A percentile compares a stretch with the other conserved stretches of the same genome.
These are phyloP conservation scores for Channa striata DNA, from an alignment of 2,797 vertebrate species.

Conservation along the genomic window DNA sequence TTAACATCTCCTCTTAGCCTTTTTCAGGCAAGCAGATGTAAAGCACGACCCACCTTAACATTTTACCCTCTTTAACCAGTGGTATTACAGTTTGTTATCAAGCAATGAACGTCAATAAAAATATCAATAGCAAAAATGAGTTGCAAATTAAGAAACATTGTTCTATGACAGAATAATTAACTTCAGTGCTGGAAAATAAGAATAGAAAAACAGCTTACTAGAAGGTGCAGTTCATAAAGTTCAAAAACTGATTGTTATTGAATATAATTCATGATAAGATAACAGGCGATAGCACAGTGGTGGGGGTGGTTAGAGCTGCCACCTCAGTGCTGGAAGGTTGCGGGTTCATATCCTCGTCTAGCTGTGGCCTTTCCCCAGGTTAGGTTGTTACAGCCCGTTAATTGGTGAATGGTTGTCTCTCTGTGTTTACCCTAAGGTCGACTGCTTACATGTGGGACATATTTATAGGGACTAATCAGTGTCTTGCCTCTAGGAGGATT, in stretches of 20 bases:
- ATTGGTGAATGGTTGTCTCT: too few relatives aligned
- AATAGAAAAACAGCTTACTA: not conserved
- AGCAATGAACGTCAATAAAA: not conserved
- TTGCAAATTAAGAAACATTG: conserved; percentile 9
- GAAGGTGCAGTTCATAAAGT: not conserved
- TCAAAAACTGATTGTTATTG: conserved; percentile 4
- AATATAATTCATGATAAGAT: not conserved
- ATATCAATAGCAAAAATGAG: not conserved
- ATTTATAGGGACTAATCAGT: not conserved
- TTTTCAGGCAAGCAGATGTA: conserved; percentile 39
- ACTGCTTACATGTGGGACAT: too few relatives aligned
- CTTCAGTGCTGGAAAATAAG: not conserved
- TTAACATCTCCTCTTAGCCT: conserved; percentile 46
- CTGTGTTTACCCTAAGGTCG: too few relatives aligned
- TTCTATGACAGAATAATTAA: conserved; percentile 6
- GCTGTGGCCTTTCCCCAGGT: too few relatives aligned
- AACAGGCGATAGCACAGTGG: too few relatives aligned
- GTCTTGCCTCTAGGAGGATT: not conserved
- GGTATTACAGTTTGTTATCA: conserved; percentile 6
- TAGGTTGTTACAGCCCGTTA: too few relatives aligned
- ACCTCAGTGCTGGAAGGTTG: too few relatives aligned
- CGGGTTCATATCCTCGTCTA: too few relatives aligned
- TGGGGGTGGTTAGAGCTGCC: too few relatives aligned
- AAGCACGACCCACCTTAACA: conserved; percentile 37
- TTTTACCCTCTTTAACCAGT: conserved; percentile 20